phyloP scores from a whole-genome alignment of 2,888 invertebrate species.

The Neoascia interrupta region DNA sequence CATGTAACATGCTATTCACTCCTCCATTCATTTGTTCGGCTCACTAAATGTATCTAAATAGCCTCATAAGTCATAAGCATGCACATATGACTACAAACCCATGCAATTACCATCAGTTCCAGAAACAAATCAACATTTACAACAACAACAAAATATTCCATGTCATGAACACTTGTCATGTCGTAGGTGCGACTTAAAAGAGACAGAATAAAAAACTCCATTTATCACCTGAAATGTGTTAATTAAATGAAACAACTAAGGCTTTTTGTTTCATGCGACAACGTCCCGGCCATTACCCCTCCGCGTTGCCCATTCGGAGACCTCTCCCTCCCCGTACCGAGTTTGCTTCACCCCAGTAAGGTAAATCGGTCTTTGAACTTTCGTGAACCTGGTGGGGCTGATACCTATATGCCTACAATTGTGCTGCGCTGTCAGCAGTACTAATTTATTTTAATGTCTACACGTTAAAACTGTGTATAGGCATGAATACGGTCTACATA shows the following conservation, averaged over 20 bases:
- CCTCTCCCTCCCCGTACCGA: background rate
- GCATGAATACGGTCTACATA: too few species aligned
- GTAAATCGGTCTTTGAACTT: constrained; percentile 59
- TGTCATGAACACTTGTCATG: too few species aligned
- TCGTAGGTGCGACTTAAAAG: background rate
- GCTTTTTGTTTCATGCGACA: background rate
- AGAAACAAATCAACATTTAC: too few species aligned
- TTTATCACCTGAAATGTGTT: constrained; percentile 23
- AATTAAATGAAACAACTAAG: constrained; percentile 35
- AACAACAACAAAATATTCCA: too few species aligned
- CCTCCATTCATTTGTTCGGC: too few species aligned
- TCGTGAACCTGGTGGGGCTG: too few species aligned
- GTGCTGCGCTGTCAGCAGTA: constrained; percentile 24
- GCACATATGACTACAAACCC: too few species aligned
- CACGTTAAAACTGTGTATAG: constrained; percentile 8
- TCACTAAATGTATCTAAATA: too few species aligned
- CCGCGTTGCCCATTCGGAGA: background rate
- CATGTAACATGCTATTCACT: too few species aligned
- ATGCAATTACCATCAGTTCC: too few species aligned
- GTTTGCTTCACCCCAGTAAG: background rate
- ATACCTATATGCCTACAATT: background rate
- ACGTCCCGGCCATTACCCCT: background rate
- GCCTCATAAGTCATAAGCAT: too few species aligned
- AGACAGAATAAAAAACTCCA: constrained; percentile 7
- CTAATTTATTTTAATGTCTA: constrained; percentile 50